phyloP scores from a whole-genome alignment of 1,140 invertebrate species.

The Drosophila dunni region DNA sequence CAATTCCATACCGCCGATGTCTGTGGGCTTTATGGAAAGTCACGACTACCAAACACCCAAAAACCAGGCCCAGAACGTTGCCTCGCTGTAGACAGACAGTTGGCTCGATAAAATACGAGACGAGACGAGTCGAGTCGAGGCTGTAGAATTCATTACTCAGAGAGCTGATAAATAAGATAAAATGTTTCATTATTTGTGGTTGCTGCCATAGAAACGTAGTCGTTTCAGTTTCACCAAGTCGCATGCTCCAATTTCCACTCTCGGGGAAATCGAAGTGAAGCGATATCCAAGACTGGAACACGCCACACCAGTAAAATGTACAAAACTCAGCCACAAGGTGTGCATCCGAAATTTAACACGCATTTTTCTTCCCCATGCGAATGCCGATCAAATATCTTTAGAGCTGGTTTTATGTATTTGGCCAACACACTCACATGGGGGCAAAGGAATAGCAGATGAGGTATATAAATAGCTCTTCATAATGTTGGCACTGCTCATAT shows the following conservation, averaged over 20 bases:
- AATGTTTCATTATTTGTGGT: constrained; percentile 16
- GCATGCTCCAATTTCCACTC: constrained; percentile 3
- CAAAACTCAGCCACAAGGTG: constrained; percentile 31
- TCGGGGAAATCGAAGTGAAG: not conserved
- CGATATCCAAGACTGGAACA: not conserved
- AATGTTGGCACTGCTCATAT: constrained; percentile 22
- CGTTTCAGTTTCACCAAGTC: constrained; percentile 3
- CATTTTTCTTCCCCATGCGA: not conserved
- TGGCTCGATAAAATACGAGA: constrained; percentile 63
- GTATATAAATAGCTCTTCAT: constrained; percentile 15
- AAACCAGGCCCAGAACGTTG: not conserved
- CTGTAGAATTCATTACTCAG: constrained; percentile 42
- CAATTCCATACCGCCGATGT: constrained; percentile 25
- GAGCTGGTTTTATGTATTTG: constrained; percentile 34
- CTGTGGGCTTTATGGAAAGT: constrained; percentile 28
- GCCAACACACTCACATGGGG: constrained; percentile 26
- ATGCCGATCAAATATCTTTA: constrained; percentile 30
- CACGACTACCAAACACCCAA: not conserved
- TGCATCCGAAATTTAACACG: constrained; percentile 45
- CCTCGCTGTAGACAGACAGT: not conserved
- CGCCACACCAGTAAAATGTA: not conserved
- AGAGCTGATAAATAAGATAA: constrained; percentile 35
- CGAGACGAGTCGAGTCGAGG: constrained; percentile 1
- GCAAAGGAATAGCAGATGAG: constrained; percentile 38
- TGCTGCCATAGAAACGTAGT: constrained; percentile 1